Evolutionary conservation across 1,140 invertebrate genomes (phyloP).

Genomic region (Neodiprion virginianus): DNA sequence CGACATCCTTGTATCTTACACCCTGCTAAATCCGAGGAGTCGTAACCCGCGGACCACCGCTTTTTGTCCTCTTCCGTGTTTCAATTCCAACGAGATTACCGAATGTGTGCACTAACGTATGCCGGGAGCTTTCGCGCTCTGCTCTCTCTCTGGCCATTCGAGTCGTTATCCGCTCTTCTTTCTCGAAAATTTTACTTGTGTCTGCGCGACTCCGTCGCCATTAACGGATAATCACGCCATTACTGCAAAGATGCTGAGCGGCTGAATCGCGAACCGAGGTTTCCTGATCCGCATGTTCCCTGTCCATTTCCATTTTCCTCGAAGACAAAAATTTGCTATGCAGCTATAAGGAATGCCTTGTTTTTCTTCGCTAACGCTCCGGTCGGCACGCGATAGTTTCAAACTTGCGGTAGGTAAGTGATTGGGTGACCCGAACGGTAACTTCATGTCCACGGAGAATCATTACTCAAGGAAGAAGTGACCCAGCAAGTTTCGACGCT

Average conservation of each 20-base stretch:
- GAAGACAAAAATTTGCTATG: no score
- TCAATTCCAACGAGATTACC: slow-evolving; percentile 3
- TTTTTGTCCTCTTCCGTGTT: neutral
- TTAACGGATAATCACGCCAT: slow-evolving; percentile 2
- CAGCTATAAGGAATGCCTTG: no score
- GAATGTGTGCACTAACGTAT: neutral
- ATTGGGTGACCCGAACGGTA: no score
- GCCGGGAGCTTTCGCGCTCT: no score
- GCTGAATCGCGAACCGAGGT: neutral
- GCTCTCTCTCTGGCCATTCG: no score
- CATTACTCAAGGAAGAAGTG: no score
- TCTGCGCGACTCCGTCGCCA: neutral
- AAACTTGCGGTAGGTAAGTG: no score
- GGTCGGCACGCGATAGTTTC: no score
- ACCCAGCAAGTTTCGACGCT: no score
- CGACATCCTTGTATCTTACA: neutral
- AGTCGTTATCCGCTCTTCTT: no score
- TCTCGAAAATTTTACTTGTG: neutral
- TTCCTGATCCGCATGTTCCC: neutral
- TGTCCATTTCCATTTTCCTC: neutral
- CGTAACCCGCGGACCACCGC: neutral
- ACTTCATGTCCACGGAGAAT: no score
- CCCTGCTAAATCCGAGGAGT: neutral
- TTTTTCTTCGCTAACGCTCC: no score
- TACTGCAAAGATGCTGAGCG: slow-evolving; percentile 2